A percentile compares a stretch with the other conserved stretches of the same genome.
Conservation (phyloP, 2,113 vertebrate species). For the Callochromis pleurospilus region DNA sequence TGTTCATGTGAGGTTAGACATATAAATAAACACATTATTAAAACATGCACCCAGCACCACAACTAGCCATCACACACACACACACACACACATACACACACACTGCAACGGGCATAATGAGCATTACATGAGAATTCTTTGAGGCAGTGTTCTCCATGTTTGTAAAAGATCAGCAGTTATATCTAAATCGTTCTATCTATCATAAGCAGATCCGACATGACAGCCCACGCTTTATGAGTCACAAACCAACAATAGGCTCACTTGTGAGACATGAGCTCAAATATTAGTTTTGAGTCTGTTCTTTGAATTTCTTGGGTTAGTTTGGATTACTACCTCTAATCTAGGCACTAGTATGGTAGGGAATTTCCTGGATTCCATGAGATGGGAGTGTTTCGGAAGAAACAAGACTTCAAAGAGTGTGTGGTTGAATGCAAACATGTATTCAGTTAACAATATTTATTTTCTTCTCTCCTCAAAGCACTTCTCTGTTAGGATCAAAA, state of each 20-base stretch:
- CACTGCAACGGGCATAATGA: conserved; percentile 4
- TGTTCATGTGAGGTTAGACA: conserved; percentile 2
- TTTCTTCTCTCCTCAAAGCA: conserved; percentile 57
- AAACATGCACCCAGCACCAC: not conserved
- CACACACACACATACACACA: not conserved
- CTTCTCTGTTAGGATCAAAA: conserved; percentile 66
- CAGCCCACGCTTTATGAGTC: conserved; percentile 52
- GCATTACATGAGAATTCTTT: conserved; percentile 15
- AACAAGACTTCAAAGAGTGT: conserved; percentile 67
- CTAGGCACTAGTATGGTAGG: conserved; percentile 39
- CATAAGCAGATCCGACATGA: conserved; percentile 48
- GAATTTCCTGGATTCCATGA: conserved; percentile 62
- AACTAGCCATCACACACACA: not conserved
- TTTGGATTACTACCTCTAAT: conserved; percentile 63
- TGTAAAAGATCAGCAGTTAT: conserved; percentile 45
- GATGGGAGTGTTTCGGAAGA: conserved; percentile 68
- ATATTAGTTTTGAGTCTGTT: conserved; percentile 66
- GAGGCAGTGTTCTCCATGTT: conserved; percentile 25
- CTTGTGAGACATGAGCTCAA: conserved; percentile 67
- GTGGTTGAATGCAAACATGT: conserved; percentile 66
- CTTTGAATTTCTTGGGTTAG: conserved; percentile 65
- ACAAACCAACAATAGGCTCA: conserved; percentile 56
- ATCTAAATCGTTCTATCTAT: conserved; percentile 50
- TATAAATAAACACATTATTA: conserved; percentile 14
- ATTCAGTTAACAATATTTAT: conserved; percentile 65